Base-by-base conservation (phyloP, 2,888 invertebrate genomes). In the Priocnemis perturbator region DNA sequence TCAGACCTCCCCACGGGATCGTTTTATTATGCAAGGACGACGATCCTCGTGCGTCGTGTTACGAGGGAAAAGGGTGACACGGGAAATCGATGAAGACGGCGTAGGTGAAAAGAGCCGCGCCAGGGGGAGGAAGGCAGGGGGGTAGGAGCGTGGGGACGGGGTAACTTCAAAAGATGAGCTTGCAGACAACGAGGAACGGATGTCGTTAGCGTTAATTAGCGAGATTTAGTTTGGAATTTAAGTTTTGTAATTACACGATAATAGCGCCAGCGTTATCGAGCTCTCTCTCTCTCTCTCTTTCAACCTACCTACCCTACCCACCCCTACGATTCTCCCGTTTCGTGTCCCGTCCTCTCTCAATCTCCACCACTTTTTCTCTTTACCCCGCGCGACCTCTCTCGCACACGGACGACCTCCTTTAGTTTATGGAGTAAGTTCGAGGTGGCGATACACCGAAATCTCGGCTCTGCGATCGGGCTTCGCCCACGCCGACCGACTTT, bases 201-300 rank as follows among this genome's bases (percentile, higher is more conserved):
- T 74, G 77, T 81, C 78, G 75, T 83, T 81, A 84, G 76, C 79
- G 76, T 79, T 84, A 83, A 84, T 84, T 84, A 83, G 77, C 75
- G 70, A 79, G 82, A 83, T 82, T 82, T 84, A 74, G 76, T 74
- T 74, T 76, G 67, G 74, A 84, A 83, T 82, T 84, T 78, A 84
- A 85, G 83, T 84, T 84, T 82, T 73, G 77, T 83, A 83, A 84
- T 86, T 85, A 85, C 80, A 80, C 78, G 83, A 81, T 84, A 86
- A 85, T 81, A 79, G 79, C 73, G 70, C 71, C 69, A 77, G 67
- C 66, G 75, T 78, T 78, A 82, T 76, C 78, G 74, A 44, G 23
- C 59, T 48, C 17, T 17, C 14, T 50, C 50, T 19, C n/a, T 17
- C 73, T 72, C 71, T 66, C 66, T 67, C 72, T 37, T 9, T 37